phyloP scores from a whole-genome alignment of 2,113 vertebrate species.

The Chitala chitala region DNA sequence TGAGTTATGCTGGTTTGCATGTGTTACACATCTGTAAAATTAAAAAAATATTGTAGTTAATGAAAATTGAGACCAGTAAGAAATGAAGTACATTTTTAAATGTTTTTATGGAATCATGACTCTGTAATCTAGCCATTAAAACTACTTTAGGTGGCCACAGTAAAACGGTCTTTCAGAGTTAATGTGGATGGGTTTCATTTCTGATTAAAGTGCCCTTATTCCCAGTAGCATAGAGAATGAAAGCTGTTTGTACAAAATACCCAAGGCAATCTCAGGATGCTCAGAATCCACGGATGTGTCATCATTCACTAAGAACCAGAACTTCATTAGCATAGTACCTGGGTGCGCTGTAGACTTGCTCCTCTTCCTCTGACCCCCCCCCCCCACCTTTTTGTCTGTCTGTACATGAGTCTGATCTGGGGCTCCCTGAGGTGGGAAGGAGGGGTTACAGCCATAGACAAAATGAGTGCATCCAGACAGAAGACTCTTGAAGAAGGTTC shows the following conservation, averaged over 20 bases:
- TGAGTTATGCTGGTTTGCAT: not conserved
- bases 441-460: no score
- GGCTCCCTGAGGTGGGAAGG: no score
- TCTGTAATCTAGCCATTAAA: not conserved
- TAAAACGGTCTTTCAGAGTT: slow-evolving; percentile 12
- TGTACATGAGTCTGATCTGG: slow-evolving; percentile 30
- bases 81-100: slow-evolving; percentile 1
- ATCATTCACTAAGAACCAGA: slow-evolving; percentile 33
- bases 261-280: slow-evolving; percentile 35
- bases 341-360: slow-evolving; percentile 27
- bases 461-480: no score
- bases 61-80: not conserved
- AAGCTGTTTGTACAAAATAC: slow-evolving; percentile 44
- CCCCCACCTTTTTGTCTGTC: not conserved
- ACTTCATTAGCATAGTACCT: slow-evolving; percentile 40
- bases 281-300: slow-evolving; percentile 26
- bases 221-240: slow-evolving; percentile 57
- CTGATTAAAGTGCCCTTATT: slow-evolving; percentile 56
- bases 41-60: not conserved
- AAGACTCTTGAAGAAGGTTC: not conserved
- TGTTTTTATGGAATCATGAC: slow-evolving; percentile 1
- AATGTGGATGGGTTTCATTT: slow-evolving; percentile 39
- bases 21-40: not conserved
- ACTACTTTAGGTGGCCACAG: no score
- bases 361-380: no score